Evolutionary conservation across 2,113 vertebrate genomes (phyloP).

Genomic region (Onychorhynchus coronatus): DNA sequence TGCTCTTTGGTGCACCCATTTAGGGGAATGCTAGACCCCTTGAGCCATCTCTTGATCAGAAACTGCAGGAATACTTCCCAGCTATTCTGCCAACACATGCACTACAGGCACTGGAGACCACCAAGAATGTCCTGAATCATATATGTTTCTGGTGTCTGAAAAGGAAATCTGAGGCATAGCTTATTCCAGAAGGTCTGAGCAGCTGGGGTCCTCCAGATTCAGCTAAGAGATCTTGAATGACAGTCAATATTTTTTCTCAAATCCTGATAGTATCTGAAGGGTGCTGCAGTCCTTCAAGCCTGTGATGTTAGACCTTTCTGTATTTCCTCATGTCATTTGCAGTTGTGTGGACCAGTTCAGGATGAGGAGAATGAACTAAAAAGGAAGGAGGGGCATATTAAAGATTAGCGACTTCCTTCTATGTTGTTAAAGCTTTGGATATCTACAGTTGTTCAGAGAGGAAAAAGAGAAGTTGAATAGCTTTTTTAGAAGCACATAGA

Average conservation of each 20-base stretch:
- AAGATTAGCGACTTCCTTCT: background rate
- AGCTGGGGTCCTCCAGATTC: background rate
- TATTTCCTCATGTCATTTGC: background rate
- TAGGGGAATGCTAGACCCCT: background rate
- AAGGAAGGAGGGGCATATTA: background rate
- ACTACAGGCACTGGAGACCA: background rate
- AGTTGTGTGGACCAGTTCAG: background rate
- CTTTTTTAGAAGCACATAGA: background rate
- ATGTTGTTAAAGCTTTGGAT: background rate
- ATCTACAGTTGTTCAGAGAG: background rate
- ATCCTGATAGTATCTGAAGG: background rate
- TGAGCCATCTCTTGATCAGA: background rate
- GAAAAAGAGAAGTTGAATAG: background rate
- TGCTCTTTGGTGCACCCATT: background rate
- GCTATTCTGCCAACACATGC: background rate
- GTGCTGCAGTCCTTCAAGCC: background rate
- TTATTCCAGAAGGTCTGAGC: background rate
- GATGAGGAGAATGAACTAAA: background rate
- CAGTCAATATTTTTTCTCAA: background rate
- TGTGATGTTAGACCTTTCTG: background rate
- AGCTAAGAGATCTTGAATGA: background rate
- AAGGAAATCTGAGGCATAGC: background rate
- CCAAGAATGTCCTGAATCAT: background rate
- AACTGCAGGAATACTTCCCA: background rate
- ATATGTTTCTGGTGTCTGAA: background rate